phyloP scores from a whole-genome alignment of 2,113 vertebrate genomes.

The Tringa solitaria region DNA sequence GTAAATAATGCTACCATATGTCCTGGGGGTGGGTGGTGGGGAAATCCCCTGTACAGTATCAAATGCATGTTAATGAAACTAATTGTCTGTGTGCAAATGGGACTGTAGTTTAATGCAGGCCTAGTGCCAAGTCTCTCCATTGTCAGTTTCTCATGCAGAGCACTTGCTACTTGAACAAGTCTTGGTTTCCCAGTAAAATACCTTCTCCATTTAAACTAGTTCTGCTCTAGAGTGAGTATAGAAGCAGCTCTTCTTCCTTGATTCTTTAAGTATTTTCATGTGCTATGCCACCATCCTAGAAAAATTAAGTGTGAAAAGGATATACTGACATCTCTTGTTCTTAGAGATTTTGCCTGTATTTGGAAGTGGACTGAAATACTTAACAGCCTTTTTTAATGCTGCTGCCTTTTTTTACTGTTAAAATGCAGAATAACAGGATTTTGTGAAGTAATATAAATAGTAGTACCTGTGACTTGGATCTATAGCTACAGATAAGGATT shows the following conservation, averaged over 20 bases:
- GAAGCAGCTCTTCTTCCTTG: not conserved
- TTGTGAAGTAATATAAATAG: not conserved
- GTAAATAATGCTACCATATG: constrained; percentile 65
- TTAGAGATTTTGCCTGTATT: not conserved
- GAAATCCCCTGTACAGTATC: not conserved
- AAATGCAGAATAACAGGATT: not conserved
- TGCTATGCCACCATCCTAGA: not conserved
- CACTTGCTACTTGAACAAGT: not conserved
- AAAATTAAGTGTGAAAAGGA: not conserved
- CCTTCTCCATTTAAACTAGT: not conserved
- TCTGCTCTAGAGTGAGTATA: not conserved
- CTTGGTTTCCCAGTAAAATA: not conserved
- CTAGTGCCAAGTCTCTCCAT: not conserved
- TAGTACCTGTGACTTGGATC: not conserved
- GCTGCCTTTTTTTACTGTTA: not conserved
- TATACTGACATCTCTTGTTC: not conserved
- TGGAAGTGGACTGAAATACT: not conserved
- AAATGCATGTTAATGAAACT: not conserved
- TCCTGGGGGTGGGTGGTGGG: not conserved
- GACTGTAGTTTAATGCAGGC: not conserved
- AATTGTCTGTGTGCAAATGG: not conserved
- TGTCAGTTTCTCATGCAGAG: not conserved
- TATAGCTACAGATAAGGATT: not conserved
- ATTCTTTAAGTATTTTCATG: not conserved
- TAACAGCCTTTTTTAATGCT: not conserved